Evolutionary conservation across 2,888 invertebrate species (phyloP), one percentile per base, ranked within the genome.

Genomic region (Pristionchus entomophagus): DNA sequence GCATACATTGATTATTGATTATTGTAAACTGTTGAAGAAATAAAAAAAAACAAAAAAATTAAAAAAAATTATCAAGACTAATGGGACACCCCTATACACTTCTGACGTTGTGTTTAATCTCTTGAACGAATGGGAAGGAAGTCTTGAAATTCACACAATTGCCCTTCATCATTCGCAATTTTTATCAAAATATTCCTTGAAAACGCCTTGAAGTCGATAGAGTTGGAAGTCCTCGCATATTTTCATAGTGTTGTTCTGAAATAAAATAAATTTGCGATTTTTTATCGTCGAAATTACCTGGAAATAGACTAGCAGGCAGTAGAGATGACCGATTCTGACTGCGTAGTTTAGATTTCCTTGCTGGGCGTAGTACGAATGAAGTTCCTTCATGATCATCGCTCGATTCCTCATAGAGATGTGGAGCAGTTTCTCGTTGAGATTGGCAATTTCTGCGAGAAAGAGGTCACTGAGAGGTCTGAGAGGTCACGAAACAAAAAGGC

Each of bases 131-230:
- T n/a, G n/a, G n/a, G n/a, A n/a, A n/a, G n/a, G n/a, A n/a, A n/a
- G n/a, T n/a, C n/a, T n/a, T n/a, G n/a, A n/a, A n/a, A n/a, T n/a
- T n/a, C n/a, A n/a, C n/a, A n/a, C n/a, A n/a, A n/a, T n/a, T n/a
- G n/a, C n/a, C n/a, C 29, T 12, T 12, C 26, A 12, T 59, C 59
- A 59, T 10, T 59, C 59, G 29, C 59, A 59, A 59, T 59, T 10
- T 29, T 59, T 59, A 59, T 69, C 65, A 38, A 38, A 38, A 69
- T 35, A 69, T n/a, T 69, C 65, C 22, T 69, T 69, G 65, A 69
- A 69, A 22, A 69, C 19, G 22, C 38, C 38, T 38, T 35, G 35
- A 0, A 69, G 65, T 19, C 38, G 35, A 69, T 38, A 69, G 19
- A 69, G 38, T 69, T 69, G 65, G 8, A 69, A 69, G 29, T 69